Evolutionary conservation across 2,888 invertebrate species (phyloP).

Genomic region (Drosophila incognita): DNA sequence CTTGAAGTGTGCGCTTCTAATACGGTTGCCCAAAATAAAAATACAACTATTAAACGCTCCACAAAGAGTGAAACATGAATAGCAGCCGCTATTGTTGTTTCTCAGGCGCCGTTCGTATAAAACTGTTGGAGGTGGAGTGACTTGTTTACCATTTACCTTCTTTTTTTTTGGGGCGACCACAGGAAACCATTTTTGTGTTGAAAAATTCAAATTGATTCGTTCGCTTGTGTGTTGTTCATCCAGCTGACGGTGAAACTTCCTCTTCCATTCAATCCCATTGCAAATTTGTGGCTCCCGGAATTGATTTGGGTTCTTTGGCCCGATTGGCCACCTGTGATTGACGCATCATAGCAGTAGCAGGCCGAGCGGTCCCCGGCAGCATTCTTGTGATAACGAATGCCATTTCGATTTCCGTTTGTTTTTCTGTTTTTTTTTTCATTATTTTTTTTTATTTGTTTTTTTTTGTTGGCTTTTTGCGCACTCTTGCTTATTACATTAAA

Average conservation of each 20-base stretch:
- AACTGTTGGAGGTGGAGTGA: slow-evolving; percentile 21
- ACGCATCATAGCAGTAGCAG: slow-evolving; percentile 44
- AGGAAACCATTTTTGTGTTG: slow-evolving; percentile 64
- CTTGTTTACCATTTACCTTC: slow-evolving; percentile 67
- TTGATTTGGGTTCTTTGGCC: slow-evolving; percentile 67
- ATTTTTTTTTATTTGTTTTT: neutral
- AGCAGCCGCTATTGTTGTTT: slow-evolving; percentile 49
- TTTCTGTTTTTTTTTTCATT: neutral
- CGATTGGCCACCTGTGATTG: slow-evolving; percentile 66
- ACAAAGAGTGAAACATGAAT: slow-evolving; percentile 27
- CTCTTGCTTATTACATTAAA: slow-evolving; percentile 40
- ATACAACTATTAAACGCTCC: slow-evolving; percentile 21
- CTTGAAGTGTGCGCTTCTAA: slow-evolving; percentile 55
- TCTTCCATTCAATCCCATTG: slow-evolving; percentile 29
- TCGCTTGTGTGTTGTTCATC: slow-evolving; percentile 13
- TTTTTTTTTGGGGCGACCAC: slow-evolving; percentile 22
- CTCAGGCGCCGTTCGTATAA: neutral
- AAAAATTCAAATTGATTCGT: slow-evolving; percentile 59
- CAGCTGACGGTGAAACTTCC: slow-evolving; percentile 68
- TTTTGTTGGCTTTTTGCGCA: neutral
- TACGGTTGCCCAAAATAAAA: slow-evolving; percentile 13
- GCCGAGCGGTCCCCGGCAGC: neutral
- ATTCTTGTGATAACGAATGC: slow-evolving; percentile 48
- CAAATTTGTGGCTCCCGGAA: slow-evolving; percentile 48
- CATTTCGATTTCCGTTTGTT: slow-evolving; percentile 47